A percentile compares a stretch with the other conserved stretches of the same genome.
Evolutionary conservation across 1,140 invertebrate species (phyloP).

Genomic region (Colletes gigas): DNA sequence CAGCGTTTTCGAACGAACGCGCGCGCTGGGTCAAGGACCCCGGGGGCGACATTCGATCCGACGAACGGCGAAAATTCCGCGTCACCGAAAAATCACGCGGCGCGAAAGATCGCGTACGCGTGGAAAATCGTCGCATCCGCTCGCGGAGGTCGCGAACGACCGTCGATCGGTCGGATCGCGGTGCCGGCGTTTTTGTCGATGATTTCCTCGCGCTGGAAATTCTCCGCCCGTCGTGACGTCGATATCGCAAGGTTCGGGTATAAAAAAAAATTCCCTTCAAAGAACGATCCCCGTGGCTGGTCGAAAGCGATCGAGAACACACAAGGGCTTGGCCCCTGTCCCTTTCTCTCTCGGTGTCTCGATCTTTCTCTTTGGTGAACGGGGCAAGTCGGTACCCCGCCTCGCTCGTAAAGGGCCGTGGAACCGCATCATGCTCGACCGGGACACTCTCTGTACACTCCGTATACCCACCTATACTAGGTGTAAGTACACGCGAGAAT

Average conservation of each 20-base stretch:
- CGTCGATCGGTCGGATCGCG: no score
- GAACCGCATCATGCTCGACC: constrained; percentile 72
- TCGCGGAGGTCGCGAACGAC: no score
- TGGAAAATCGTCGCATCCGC: not conserved
- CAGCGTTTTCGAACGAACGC: constrained; percentile 44
- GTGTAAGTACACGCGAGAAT: constrained; percentile 71
- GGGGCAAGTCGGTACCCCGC: constrained; percentile 60
- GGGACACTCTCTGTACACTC: constrained; percentile 74
- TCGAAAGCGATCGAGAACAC: constrained; percentile 60
- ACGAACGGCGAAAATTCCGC: constrained; percentile 38
- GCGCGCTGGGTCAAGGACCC: constrained; percentile 60
- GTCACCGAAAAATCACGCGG: not conserved
- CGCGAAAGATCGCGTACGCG: not conserved
- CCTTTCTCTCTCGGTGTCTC: constrained; percentile 33
- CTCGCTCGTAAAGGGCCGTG: constrained; percentile 61
- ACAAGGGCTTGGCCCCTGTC: constrained; percentile 46
- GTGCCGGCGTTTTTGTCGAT: not conserved
- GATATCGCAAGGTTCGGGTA: constrained; percentile 7
- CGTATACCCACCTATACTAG: constrained; percentile 71
- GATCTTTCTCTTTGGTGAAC: constrained; percentile 59
- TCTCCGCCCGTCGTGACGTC: no score
- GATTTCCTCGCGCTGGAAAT: not conserved
- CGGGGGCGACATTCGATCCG: constrained; percentile 4
- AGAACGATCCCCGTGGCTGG: constrained; percentile 49
- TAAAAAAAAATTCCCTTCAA: constrained; percentile 55